These are phyloP conservation scores for Mylabris sibirica DNA, from an alignment of 2,888 invertebrate species.

Conservation along the genomic window DNA sequence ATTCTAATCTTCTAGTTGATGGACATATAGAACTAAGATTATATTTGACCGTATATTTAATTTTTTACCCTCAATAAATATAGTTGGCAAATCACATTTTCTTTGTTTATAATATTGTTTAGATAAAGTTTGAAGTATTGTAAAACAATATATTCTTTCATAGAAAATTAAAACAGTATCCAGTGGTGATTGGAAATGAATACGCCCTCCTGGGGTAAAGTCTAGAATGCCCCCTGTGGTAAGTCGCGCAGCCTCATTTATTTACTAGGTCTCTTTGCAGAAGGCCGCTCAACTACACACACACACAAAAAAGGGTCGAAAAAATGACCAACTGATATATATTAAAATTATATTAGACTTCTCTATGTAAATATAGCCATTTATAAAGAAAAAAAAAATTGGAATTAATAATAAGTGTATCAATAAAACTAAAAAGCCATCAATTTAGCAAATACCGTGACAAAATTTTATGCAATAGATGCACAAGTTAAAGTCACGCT, in stretches of 20 bases:
- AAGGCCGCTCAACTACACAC: conserved; percentile 45
- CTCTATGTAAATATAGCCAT: background rate
- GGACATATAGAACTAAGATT: conserved; percentile 21
- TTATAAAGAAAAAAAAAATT: background rate
- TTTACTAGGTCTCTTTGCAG: conserved; percentile 58
- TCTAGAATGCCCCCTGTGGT: conserved; percentile 58
- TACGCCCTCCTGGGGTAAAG: conserved; percentile 58
- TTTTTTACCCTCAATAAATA: background rate
- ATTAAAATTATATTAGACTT: background rate
- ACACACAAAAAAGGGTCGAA: conserved; percentile 5
- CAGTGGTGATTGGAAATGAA: conserved; percentile 63
- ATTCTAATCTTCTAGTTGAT: conserved; percentile 32
- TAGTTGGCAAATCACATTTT: background rate
- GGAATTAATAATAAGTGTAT: conserved; percentile 12
- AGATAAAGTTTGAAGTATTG: conserved; percentile 50
- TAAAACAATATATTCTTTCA: conserved; percentile 60
- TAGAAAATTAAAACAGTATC: conserved; percentile 61
- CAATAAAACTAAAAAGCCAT: conserved; percentile 18
- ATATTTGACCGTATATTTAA: background rate
- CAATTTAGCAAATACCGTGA: conserved; percentile 28
- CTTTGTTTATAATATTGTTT: conserved; percentile 21
- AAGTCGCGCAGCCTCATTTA: conserved; percentile 59
- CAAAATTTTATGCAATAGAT: conserved; percentile 32
- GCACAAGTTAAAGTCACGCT: conserved; percentile 26
- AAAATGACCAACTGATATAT: conserved; percentile 28